A percentile compares a stretch with the other conserved stretches of the same genome.
These are phyloP conservation scores for Hoplias malabaricus DNA, from an alignment of 2,113 vertebrate genomes.

Conservation along the genomic window DNA sequence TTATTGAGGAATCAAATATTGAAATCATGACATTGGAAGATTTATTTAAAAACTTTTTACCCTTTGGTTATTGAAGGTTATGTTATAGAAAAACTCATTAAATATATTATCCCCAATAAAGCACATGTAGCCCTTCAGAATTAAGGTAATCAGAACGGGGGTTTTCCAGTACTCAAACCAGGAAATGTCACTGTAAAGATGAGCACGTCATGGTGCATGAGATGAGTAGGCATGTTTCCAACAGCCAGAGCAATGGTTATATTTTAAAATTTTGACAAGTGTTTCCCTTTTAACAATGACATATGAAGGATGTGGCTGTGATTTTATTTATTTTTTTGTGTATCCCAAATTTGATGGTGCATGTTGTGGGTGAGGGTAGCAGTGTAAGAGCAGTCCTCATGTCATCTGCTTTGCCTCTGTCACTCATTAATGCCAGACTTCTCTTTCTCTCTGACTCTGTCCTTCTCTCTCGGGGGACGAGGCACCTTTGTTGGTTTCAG, in stretches of 20 bases:
- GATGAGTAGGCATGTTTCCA: not conserved
- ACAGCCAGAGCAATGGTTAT: too few relatives aligned
- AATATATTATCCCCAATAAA: not conserved
- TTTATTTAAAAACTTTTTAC: too few relatives aligned
- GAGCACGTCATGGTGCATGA: not conserved
- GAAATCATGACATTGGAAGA: too few relatives aligned
- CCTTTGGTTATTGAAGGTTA: too few relatives aligned
- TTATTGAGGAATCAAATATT: too few relatives aligned
- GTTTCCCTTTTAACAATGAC: not conserved
- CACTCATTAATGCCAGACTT: constrained; percentile 7
- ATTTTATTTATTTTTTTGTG: too few relatives aligned
- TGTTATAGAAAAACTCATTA: too few relatives aligned
- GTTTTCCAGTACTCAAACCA: not conserved
- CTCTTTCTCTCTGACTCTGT: not conserved
- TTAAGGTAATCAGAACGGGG: not conserved
- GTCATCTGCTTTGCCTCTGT: not conserved
- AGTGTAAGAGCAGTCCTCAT: not conserved
- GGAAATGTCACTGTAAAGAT: not conserved
- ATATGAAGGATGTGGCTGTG: too few relatives aligned
- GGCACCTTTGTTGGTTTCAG: constrained; percentile 33
- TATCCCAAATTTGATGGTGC: not conserved
- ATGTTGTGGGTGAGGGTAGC: too few relatives aligned
- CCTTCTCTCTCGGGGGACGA: not conserved
- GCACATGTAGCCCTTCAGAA: not conserved
- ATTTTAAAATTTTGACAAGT: not conserved